Percentiles rank a stretch among this genome's conserved stretches.
These are phyloP conservation scores for Cyphomyrus discorhynchus DNA, from an alignment of 2,113 vertebrate species.

Conservation along the genomic window DNA sequence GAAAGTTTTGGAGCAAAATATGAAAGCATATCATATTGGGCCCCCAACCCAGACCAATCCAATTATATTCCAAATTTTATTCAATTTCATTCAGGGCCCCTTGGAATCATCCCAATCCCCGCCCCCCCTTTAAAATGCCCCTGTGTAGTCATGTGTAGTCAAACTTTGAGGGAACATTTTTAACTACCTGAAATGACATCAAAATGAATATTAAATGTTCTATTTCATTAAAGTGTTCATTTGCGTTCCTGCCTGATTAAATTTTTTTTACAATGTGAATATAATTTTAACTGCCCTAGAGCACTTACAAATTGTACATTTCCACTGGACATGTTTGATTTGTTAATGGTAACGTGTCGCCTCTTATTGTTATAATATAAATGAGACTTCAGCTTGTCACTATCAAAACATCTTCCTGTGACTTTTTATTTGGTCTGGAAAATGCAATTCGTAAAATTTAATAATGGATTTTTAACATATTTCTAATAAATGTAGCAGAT, in stretches of 20 bases:
- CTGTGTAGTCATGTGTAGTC: not conserved
- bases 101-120: not conserved
- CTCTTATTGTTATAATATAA: not conserved
- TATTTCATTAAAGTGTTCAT: not conserved
- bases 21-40: not conserved
- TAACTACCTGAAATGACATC: not conserved
- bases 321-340: not conserved
- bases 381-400: not conserved
- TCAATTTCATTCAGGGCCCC: not conserved
- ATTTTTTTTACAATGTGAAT: not conserved
- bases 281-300: not conserved
- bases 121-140: not conserved
- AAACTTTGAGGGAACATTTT: not conserved
- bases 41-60: not conserved
- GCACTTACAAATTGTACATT: not conserved
- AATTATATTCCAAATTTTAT: not conserved
- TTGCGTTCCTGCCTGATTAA: not conserved
- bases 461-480: not conserved
- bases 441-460: not conserved
- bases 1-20: not conserved
- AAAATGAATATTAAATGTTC: not conserved
- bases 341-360: not conserved
- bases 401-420: not conserved
- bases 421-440: not conserved
- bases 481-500: not conserved